Conservation (phyloP, 30 jellyfish, hydroid and myxozoan species). For the Clytia hemisphaerica region DNA sequence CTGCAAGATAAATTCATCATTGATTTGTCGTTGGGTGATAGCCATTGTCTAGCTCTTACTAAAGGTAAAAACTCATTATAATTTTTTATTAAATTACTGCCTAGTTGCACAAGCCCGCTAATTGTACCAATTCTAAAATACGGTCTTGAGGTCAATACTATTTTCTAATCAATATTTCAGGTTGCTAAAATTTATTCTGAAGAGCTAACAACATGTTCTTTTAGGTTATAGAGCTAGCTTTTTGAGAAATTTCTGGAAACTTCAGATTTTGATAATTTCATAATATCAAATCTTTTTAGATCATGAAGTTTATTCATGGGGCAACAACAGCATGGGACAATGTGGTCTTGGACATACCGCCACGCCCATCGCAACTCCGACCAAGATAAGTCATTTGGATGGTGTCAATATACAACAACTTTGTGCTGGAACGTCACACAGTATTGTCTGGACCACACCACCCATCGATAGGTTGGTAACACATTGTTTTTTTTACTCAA, state of each 20-base stretch:
- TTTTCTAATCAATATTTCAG: no score
- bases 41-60: constrained; percentile 85
- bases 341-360: constrained; percentile 91
- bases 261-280: no score
- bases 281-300: constrained; percentile 32
- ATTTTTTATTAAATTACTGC: no score
- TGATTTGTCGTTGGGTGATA: constrained; percentile 85
- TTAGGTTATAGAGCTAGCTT: no score
- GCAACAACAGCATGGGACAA: constrained; percentile 96
- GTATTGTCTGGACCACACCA: constrained; percentile 79
- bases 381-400: constrained; percentile 57
- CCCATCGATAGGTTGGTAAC: constrained; percentile 65
- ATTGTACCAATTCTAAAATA: no score
- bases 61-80: constrained; percentile 71
- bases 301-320: constrained; percentile 74
- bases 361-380: constrained; percentile 84
- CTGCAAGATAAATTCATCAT: constrained; percentile 50
- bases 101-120: no score
- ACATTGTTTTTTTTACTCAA: not conserved
- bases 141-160: no score
- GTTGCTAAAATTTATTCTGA: no score
- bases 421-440: constrained; percentile 92
- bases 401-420: constrained; percentile 68
- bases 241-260: no score
- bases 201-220: no score